A percentile compares a stretch with the other conserved stretches of the same genome.
Evolutionary conservation across 64 coral and sea anemone genomes (phyloP).

Genomic region (Cladopsammia gracilis): DNA sequence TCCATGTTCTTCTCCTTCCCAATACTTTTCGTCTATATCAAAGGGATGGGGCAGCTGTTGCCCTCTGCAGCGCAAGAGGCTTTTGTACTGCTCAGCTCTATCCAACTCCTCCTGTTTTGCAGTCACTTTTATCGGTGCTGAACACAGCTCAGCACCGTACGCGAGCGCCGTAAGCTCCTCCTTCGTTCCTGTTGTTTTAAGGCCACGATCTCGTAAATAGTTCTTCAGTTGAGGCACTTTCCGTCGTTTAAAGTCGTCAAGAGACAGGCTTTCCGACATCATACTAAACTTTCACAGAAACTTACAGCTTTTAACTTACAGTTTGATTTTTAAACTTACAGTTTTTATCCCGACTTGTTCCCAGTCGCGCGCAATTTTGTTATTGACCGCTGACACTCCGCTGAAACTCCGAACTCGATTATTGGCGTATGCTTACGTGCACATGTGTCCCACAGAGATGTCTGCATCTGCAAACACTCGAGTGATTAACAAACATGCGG

Average conservation of each 20-base stretch:
- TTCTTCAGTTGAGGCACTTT: conserved; percentile 71
- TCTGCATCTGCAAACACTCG: no score
- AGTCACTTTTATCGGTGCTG: conserved; percentile 51
- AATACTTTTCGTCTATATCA: conserved; percentile 64
- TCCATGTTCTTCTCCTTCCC: conserved; percentile 69
- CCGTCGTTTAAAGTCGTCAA: conserved; percentile 68
- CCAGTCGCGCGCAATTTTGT: conserved; percentile 1
- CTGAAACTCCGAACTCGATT: conserved; percentile 34
- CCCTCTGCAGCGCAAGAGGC: conserved; percentile 49
- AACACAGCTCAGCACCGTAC: conserved; percentile 54
- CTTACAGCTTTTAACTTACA: no score
- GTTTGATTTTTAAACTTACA: no score
- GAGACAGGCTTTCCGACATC: no score
- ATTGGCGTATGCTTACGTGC: no score
- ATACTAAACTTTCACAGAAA: no score
- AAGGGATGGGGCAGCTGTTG: conserved; percentile 72
- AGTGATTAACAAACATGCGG: no score
- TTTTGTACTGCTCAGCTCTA: conserved; percentile 56
- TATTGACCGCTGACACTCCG: background rate
- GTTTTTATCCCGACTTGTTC: background rate
- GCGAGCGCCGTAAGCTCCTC: conserved; percentile 74
- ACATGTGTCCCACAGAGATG: no score
- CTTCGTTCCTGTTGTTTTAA: conserved; percentile 77
- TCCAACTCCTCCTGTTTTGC: conserved; percentile 56
- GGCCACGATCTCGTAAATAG: conserved; percentile 59